phyloP scores from a whole-genome alignment of 2,113 vertebrate genomes.

The Pipra filicauda region DNA sequence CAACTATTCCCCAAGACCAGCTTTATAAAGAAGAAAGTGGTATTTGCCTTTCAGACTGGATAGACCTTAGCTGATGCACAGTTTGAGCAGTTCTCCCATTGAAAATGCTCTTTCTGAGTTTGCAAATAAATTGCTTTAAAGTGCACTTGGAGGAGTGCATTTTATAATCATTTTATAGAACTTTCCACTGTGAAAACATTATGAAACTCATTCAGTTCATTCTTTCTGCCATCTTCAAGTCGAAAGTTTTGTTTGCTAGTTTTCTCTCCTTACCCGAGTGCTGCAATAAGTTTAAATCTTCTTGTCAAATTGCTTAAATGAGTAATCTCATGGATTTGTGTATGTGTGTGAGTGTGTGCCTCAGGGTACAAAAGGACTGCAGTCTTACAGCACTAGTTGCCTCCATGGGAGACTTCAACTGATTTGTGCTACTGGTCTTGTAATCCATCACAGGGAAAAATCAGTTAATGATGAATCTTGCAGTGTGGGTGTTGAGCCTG shows the following conservation, averaged over 20 bases:
- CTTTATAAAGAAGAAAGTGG: background rate
- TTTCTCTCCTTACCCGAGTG: background rate
- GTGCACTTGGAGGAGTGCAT: background rate
- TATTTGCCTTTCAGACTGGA: background rate
- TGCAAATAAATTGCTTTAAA: background rate
- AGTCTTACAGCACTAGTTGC: background rate
- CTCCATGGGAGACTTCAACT: background rate
- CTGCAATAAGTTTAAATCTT: background rate
- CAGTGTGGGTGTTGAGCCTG: background rate
- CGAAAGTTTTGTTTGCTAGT: background rate
- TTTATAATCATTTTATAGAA: background rate
- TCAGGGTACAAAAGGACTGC: background rate
- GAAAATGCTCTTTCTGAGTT: background rate
- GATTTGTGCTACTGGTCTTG: background rate
- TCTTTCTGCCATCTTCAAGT: background rate
- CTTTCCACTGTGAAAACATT: background rate
- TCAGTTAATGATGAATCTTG: background rate
- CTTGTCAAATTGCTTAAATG: background rate
- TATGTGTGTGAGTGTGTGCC: fast-evolving
- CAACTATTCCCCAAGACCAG: background rate
- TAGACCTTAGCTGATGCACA: background rate
- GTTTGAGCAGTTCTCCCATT: background rate
- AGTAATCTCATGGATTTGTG: background rate
- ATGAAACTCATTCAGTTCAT: background rate
- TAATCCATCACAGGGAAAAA: background rate